phyloP scores from a whole-genome alignment of 2,797 vertebrate species.

The Notolepis coatsorum region DNA sequence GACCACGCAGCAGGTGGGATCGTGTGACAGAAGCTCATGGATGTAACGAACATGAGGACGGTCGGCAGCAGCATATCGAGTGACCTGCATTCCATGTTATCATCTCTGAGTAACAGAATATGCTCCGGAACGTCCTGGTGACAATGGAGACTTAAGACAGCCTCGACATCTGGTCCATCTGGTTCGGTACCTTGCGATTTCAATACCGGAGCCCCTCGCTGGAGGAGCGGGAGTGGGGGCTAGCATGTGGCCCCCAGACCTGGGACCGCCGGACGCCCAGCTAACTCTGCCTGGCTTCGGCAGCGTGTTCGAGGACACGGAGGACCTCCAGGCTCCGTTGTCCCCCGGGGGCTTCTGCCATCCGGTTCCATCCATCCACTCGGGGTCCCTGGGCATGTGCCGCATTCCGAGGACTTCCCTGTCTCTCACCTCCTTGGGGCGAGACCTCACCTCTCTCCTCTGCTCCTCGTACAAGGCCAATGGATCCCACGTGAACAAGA shows the following conservation, averaged over 20 bases:
- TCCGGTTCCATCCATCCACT: conserved; percentile 70
- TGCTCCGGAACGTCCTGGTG: conserved; percentile 21
- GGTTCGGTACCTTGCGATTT: conserved; percentile 16
- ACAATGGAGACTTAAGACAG: conserved; percentile 37
- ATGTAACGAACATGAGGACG: conserved; percentile 18
- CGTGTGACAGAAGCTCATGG: conserved; percentile 43
- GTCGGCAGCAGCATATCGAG: conserved; percentile 25
- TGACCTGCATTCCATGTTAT: conserved; percentile 8
- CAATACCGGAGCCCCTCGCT: conserved; percentile 28
- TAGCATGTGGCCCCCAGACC: conserved; percentile 81
- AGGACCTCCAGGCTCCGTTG: conserved; percentile 77
- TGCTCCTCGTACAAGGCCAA: conserved; percentile 84
- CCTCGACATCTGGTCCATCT: not conserved
- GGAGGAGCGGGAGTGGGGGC: conserved; percentile 61
- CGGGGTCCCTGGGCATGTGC: conserved; percentile 83
- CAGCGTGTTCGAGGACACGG: conserved; percentile 85
- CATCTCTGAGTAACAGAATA: conserved; percentile 29
- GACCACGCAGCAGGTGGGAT: conserved; percentile 52
- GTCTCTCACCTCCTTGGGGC: conserved; percentile 75
- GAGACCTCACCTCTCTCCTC: conserved; percentile 85
- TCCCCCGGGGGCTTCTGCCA: conserved; percentile 80
- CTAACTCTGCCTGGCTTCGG: conserved; percentile 84
- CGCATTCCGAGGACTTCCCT: conserved; percentile 69
- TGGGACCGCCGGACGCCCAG: conserved; percentile 85
- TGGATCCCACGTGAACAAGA: conserved; percentile 83